A percentile compares a stretch with the other conserved stretches of the same genome.
phyloP scores from a whole-genome alignment of 2,888 invertebrate genomes.

The Melolontha melolontha region DNA sequence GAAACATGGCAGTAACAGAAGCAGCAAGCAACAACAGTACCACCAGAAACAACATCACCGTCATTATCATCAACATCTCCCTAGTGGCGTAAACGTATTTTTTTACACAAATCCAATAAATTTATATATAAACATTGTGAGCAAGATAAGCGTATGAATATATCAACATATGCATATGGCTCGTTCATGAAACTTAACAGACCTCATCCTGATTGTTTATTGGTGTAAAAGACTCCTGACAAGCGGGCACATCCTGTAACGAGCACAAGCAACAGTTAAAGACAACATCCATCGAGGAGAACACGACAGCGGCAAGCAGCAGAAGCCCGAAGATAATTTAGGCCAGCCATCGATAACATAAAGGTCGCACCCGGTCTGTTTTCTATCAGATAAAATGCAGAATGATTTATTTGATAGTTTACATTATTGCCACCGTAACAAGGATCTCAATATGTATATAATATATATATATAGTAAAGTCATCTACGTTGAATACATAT shows the following conservation, averaged over 20 bases:
- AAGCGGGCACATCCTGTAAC: conserved; percentile 51
- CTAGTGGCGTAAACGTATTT: conserved; percentile 14
- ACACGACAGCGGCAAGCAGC: neutral
- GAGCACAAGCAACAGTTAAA: no score
- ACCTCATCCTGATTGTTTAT: conserved; percentile 51
- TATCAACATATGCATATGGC: conserved; percentile 53
- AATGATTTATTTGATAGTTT: conserved; percentile 38
- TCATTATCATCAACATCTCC: neutral
- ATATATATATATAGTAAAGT: neutral
- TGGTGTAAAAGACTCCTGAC: conserved; percentile 53
- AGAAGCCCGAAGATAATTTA: conserved; percentile 40
- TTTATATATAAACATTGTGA: conserved; percentile 45
- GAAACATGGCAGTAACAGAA: conserved; percentile 1
- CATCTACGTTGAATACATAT: conserved; percentile 10
- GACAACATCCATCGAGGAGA: no score
- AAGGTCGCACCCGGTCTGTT: conserved; percentile 37
- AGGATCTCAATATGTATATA: conserved; percentile 1
- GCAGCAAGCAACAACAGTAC: no score
- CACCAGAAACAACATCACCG: no score
- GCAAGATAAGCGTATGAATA: conserved; percentile 48
- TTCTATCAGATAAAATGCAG: conserved; percentile 28
- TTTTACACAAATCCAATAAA: conserved; percentile 45
- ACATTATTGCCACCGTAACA: conserved; percentile 16
- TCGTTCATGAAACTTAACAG: conserved; percentile 50
- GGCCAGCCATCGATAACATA: conserved; percentile 41